phyloP scores from a whole-genome alignment of 2,113 vertebrate genomes.

The Sceloporus undulatus region DNA sequence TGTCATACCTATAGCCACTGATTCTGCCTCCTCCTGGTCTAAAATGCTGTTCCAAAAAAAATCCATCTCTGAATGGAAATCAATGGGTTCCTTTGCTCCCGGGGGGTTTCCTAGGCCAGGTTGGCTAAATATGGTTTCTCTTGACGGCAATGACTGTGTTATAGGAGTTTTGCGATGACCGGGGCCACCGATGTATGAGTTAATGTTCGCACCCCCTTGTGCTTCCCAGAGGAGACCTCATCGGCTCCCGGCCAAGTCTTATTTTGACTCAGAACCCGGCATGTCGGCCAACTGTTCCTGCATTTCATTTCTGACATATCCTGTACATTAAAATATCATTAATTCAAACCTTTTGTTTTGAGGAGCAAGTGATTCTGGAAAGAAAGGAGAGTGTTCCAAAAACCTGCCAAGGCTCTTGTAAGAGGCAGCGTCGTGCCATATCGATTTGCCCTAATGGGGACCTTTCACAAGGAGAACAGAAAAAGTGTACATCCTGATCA shows the following conservation, averaged over 20 bases:
- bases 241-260: slow-evolving; percentile 56
- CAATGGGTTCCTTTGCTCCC: neutral
- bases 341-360: slow-evolving; percentile 70
- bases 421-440: slow-evolving; percentile 18
- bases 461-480: accelerated
- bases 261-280: slow-evolving; percentile 67
- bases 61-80: no score
- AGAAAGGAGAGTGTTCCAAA: slow-evolving; percentile 45
- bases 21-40: neutral
- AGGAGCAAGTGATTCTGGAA: slow-evolving; percentile 60
- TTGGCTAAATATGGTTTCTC: slow-evolving; percentile 56
- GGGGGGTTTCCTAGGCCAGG: neutral
- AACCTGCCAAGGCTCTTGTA: slow-evolving; percentile 58
- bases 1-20: neutral
- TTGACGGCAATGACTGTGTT: slow-evolving; percentile 62
- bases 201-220: slow-evolving; percentile 63
- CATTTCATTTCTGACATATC: slow-evolving; percentile 74
- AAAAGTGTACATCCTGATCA: neutral
- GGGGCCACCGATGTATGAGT: slow-evolving; percentile 61
- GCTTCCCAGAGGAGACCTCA: slow-evolving; percentile 54
- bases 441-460: slow-evolving; percentile 28
- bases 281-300: slow-evolving; percentile 67
- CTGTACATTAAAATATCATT: slow-evolving; percentile 69
- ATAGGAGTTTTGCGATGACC: slow-evolving; percentile 41
- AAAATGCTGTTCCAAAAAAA: no score